phyloP scores from a whole-genome alignment of 2,888 invertebrate species.

The Trachelus troglodyta region DNA sequence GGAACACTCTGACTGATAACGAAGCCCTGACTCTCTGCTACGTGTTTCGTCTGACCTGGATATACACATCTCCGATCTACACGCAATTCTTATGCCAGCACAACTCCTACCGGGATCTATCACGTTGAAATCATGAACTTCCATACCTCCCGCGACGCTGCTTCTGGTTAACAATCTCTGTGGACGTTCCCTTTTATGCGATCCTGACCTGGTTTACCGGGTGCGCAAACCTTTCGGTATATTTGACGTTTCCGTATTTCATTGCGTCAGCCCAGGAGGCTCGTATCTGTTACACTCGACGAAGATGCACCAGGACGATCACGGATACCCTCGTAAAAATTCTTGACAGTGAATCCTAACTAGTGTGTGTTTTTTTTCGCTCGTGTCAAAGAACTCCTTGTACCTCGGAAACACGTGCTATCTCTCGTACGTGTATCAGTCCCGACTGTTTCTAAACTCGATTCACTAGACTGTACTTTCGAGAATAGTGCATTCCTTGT shows the following conservation, averaged over 20 bases:
- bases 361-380: too few relatives aligned
- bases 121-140: slow-evolving; percentile 40
- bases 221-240: too few relatives aligned
- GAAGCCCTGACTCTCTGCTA: neutral
- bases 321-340: neutral
- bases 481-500: too few relatives aligned
- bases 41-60: slow-evolving; percentile 41
- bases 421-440: neutral
- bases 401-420: neutral
- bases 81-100: slow-evolving; percentile 38
- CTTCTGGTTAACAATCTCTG: slow-evolving; percentile 38
- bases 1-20: slow-evolving; percentile 1
- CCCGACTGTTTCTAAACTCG: too few relatives aligned
- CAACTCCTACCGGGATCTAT: too few relatives aligned
- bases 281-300: too few relatives aligned
- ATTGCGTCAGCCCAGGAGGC: too few relatives aligned
- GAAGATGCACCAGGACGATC: too few relatives aligned
- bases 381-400: slow-evolving; percentile 1
- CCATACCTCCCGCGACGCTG: slow-evolving; percentile 27
- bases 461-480: too few relatives aligned
- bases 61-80: slow-evolving; percentile 27
- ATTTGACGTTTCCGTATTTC: too few relatives aligned
- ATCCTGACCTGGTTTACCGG: slow-evolving; percentile 61
- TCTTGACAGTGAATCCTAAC: neutral
- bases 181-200: slow-evolving; percentile 59